Evolutionary conservation across 1,140 invertebrate genomes (phyloP), one percentile per base, ranked within the genome.

Genomic region (Drosophila sp.): DNA sequence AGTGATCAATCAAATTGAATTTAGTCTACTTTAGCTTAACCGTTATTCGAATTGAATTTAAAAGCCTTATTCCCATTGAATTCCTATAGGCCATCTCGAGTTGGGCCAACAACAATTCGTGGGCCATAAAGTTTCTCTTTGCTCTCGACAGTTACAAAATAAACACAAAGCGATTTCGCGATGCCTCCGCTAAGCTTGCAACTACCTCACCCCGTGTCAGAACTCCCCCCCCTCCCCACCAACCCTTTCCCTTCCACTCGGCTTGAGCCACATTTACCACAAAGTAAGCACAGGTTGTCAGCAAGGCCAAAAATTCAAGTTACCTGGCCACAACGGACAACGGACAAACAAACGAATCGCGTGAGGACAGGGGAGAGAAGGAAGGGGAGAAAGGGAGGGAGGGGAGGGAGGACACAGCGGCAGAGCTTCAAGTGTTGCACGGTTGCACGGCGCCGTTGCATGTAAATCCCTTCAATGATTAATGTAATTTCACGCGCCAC

Each of bases 401-500:
- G 13, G 5, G 14, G 38, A 13, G 3, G 4, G 16, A 18, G 27
- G 27, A 13, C 11, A 38, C 18, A 25, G 21, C 16, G 7, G 45
- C 13, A 21, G 45, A 5, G 6, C 18, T 61, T 74, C 73, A 62
- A 50, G 36, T 32, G 50, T 45, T 58, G 51, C 76, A 11, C 7
- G 21, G 21, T 27, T 13, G 43, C 16, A 18, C 59, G 59, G 73
- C 43, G 61, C 67, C 27, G 27, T 29, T 86, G 82, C 82, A 87
- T 87, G 83, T 81, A 80, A 90, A 91, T 86, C 81, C 76, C 78
- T 76, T 89, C 81, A 90, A 91, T 91, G 89, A 91, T 91, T 90
- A 90, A 91, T 91, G 89, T 90, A 91, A 91, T 91, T 91, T 91
- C 78, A 91, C 89, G 83, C 89, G 83, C 89, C 80, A 91, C 89